Base-by-base conservation (phyloP, 2,888 invertebrate species). In the Eupeodes luniger region DNA sequence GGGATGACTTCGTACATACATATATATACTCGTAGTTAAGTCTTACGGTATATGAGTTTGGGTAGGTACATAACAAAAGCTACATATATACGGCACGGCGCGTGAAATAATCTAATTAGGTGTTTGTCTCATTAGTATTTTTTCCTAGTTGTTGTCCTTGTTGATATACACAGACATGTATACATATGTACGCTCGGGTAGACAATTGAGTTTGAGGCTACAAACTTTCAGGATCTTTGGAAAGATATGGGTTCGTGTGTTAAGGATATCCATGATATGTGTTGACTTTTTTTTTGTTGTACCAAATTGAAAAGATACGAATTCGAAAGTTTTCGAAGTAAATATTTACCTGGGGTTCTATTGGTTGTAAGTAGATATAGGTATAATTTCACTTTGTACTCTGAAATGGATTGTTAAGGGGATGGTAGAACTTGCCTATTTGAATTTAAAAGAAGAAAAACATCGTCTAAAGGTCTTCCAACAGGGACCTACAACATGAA, bases 51-150 rank as follows among this genome's bases (percentile, higher is more conserved):
- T 57, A 27, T 57, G 27, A 10, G 55, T 55, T 2, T 34, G 34
- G 55, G 34, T 59, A 55, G 34, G 44, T 27, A 9, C 72, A 72
- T 19, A 53, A 57, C 14, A 51, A 27, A 19, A 5, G 27, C n/a
- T 5, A 19, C 19, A 19, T 19, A 34, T 9, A 11, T 5, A 59
- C 19, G 12, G 40, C 16, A 19, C 47, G 19, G 53, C 70, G 75
- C 83, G 86, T 59, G 62, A 80, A 79, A 80, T 87, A 87, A 87
- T 83, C 86, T 87, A 87, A 87, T 87, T 87, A 87, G 76, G 83
- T 87, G 83, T 83, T 80, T 75, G 80, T 83, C 83, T 87, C 83
- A 83, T 87, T 87, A 87, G 83, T 83, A 79, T 79, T 79, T 75
- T 74, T 34, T 55, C 16, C 72, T 40, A 14, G 47, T 69, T 49